A percentile compares a stretch with the other conserved stretches of the same genome.
These are phyloP conservation scores for Brachionus angularis DNA, from an alignment of 1,140 invertebrate species.

Conservation along the genomic window DNA sequence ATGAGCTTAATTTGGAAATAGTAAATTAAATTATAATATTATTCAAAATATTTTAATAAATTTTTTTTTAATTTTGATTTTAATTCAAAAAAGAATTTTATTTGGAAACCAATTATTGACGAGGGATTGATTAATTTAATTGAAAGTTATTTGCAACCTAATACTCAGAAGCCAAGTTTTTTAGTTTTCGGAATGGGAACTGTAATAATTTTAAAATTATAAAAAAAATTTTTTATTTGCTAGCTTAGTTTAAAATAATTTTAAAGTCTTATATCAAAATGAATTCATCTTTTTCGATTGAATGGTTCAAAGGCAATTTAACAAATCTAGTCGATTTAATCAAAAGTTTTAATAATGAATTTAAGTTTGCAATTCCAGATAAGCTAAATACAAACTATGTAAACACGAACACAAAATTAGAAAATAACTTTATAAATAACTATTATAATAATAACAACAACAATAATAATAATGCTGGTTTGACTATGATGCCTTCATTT, in stretches of 20 bases:
- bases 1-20: slow-evolving; percentile 12
- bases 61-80: neutral
- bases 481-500: slow-evolving; percentile 5
- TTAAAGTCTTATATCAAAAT: no score
- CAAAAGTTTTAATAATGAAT: neutral
- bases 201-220: slow-evolving; percentile 24
- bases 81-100: slow-evolving; percentile 27
- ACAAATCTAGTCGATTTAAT: neutral
- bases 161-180: neutral
- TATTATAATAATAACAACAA: no score
- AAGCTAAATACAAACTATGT: no score
- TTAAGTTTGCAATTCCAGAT: no score
- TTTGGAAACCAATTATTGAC: slow-evolving; percentile 31
- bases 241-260: no score
- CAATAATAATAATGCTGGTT: no score
- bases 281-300: no score
- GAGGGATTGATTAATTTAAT: slow-evolving; percentile 5
- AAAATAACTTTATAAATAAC: no score
- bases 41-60: neutral
- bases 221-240: no score
- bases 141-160: slow-evolving; percentile 1
- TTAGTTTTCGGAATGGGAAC: slow-evolving; percentile 12
- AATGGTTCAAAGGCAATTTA: neutral
- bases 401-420: no score
- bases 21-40: slow-evolving; percentile 8